Percentiles rank a stretch among this genome's conserved stretches.
phyloP scores from a whole-genome alignment of 2,888 invertebrate species.

The Platypus cylindrus region DNA sequence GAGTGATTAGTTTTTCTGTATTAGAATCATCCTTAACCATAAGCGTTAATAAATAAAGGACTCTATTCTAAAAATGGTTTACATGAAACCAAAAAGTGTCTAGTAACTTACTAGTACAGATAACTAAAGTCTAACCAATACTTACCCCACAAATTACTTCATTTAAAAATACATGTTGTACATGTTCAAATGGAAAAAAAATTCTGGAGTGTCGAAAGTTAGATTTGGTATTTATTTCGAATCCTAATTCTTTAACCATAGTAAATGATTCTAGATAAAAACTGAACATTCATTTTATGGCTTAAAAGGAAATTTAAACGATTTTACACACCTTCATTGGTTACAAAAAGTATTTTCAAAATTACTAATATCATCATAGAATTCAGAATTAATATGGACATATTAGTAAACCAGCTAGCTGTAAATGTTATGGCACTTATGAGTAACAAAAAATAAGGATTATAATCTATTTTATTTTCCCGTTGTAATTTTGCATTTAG shows the following conservation, averaged over 20 bases:
- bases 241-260: conserved; percentile 16
- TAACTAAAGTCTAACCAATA: background rate
- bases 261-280: conserved; percentile 14
- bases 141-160: conserved; percentile 18
- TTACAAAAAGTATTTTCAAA: too few species aligned
- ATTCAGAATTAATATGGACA: background rate
- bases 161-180: conserved; percentile 19
- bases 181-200: conserved; percentile 18
- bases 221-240: conserved; percentile 13
- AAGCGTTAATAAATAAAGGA: conserved; percentile 9
- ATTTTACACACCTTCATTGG: too few species aligned
- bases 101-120: background rate
- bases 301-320: background rate
- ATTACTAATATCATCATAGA: too few species aligned
- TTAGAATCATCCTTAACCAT: conserved; percentile 5
- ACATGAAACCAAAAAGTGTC: background rate
- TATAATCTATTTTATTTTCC: too few species aligned
- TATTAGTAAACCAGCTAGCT: too few species aligned
- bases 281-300: background rate
- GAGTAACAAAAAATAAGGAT: conserved; percentile 42
- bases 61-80: conserved; percentile 8
- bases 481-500: conserved; percentile 31
- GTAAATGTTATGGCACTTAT: too few species aligned
- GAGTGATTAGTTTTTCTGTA: conserved; percentile 4
- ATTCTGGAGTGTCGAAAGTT: conserved; percentile 10